Percentiles rank a stretch among this genome's conserved stretches.
These are phyloP conservation scores for Gadus macrocephalus DNA, from an alignment of 2,113 vertebrate species.

Conservation along the genomic window DNA sequence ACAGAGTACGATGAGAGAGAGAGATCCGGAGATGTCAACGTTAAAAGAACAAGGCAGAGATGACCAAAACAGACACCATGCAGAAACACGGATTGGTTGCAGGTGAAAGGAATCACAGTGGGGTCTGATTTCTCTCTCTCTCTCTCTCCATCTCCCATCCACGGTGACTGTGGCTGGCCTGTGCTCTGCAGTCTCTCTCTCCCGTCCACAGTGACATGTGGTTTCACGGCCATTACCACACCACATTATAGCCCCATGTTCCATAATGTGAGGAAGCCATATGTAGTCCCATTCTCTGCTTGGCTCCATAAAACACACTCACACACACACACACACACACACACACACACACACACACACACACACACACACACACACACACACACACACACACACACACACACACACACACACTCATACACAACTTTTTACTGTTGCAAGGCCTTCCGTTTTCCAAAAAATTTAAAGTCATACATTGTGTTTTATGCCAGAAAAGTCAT, in stretches of 20 bases:
- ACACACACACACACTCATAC: slow-evolving; percentile 5
- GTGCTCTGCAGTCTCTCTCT: slow-evolving; percentile 54
- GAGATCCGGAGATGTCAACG: slow-evolving; percentile 2
- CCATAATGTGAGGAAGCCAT: slow-evolving; percentile 62
- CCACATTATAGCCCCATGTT: slow-evolving; percentile 55
- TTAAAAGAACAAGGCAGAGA: slow-evolving; percentile 11
- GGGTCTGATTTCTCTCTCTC: slow-evolving; percentile 12
- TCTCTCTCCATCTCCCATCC: too few relatives aligned
- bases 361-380: too few relatives aligned
- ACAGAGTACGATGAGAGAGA: slow-evolving; percentile 12
- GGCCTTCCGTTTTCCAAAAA: slow-evolving; percentile 22
- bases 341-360: too few relatives aligned
- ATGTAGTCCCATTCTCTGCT: slow-evolving; percentile 56
- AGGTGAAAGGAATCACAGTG: slow-evolving; percentile 54
- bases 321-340: slow-evolving; percentile 32
- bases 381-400: slow-evolving; percentile 15
- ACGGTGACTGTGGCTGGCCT: slow-evolving; percentile 32
- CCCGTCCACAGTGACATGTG: slow-evolving; percentile 61
- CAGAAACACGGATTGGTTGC: slow-evolving; percentile 48
- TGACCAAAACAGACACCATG: slow-evolving; percentile 36
- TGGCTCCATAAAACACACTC: slow-evolving; percentile 61
- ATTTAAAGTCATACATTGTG: slow-evolving; percentile 8
- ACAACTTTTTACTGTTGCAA: slow-evolving; percentile 56
- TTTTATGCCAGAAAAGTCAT: slow-evolving; percentile 11
- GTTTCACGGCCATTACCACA: slow-evolving; percentile 65